Percentiles rank a stretch among this genome's conserved stretches.
phyloP scores from a whole-genome alignment of 2,113 vertebrate genomes.

The Macquaria ambigua region DNA sequence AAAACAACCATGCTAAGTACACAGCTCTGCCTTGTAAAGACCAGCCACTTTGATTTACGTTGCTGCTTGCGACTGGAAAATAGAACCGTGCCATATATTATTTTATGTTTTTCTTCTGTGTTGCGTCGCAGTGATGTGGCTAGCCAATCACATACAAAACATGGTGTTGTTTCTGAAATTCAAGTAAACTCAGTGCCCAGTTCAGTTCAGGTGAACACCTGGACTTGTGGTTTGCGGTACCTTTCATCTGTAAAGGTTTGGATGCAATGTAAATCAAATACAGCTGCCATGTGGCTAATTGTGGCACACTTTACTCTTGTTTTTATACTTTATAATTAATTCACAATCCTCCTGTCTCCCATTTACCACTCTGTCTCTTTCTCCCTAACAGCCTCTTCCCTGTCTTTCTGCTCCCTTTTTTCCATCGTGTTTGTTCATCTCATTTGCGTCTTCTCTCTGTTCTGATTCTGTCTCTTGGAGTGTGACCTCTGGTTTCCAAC shows the following conservation, averaged over 20 bases:
- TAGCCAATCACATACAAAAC: not conserved
- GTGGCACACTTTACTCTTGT: not conserved
- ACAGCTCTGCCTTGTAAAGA: not conserved
- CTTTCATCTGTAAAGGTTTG: not conserved
- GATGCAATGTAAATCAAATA: not conserved
- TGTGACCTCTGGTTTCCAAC: constrained; percentile 30
- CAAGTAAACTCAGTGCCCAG: not conserved
- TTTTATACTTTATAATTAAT: not conserved
- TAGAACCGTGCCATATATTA: not conserved
- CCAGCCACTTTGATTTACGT: not conserved
- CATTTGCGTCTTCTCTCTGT: not conserved
- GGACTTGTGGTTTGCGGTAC: not conserved
- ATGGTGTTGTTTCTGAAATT: not conserved
- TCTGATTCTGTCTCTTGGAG: constrained; percentile 19
- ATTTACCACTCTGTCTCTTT: not conserved
- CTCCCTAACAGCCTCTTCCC: not conserved
- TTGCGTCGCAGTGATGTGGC: no score
- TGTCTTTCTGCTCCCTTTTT: not conserved
- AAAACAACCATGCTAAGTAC: not conserved
- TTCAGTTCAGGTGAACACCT: not conserved
- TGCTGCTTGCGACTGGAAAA: not conserved
- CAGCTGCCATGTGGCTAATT: not conserved
- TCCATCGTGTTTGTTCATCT: not conserved
- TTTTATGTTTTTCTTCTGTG: not conserved
- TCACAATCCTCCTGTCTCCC: not conserved